Percentiles rank a stretch among this genome's conserved stretches.
These are phyloP conservation scores for Branchellion lobata DNA, from an alignment of 2,888 invertebrate species.

Conservation along the genomic window DNA sequence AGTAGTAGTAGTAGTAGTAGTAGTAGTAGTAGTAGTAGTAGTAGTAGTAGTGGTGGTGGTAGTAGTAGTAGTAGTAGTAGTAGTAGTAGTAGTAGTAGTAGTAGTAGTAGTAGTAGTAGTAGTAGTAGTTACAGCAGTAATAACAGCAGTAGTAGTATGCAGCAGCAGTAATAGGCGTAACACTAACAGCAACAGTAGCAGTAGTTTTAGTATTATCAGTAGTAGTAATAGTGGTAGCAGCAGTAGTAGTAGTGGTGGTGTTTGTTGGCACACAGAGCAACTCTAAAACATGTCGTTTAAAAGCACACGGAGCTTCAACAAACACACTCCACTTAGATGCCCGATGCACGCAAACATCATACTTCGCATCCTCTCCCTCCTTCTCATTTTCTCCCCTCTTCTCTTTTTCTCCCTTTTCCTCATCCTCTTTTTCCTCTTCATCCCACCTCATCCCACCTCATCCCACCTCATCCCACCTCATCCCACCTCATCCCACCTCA, in stretches of 20 bases:
- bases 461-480: no score
- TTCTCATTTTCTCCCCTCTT: no score
- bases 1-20: constrained; percentile 22
- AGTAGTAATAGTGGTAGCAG: constrained; percentile 12
- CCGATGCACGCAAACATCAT: no score
- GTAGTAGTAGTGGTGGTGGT: constrained; percentile 13
- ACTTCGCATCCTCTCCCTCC: no score
- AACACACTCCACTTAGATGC: no score
- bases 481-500: not conserved
- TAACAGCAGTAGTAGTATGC: constrained; percentile 11
- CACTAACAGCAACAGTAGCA: constrained; percentile 1
- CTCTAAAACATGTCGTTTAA: not conserved
- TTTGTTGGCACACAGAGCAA: not conserved
- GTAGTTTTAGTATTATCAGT: constrained; percentile 2
- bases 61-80: constrained; percentile 22
- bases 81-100: constrained; percentile 21
- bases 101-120: constrained; percentile 22
- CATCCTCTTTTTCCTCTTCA: no score
- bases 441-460: no score
- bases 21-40: constrained; percentile 21
- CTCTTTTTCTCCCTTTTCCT: no score
- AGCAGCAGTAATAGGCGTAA: constrained; percentile 4
- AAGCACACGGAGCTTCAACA: not conserved
- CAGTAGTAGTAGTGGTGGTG: constrained; percentile 9
- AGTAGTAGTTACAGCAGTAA: constrained; percentile 11